Conservation (phyloP, 2,888 invertebrate species). For the Sphaeridia pumilis region DNA sequence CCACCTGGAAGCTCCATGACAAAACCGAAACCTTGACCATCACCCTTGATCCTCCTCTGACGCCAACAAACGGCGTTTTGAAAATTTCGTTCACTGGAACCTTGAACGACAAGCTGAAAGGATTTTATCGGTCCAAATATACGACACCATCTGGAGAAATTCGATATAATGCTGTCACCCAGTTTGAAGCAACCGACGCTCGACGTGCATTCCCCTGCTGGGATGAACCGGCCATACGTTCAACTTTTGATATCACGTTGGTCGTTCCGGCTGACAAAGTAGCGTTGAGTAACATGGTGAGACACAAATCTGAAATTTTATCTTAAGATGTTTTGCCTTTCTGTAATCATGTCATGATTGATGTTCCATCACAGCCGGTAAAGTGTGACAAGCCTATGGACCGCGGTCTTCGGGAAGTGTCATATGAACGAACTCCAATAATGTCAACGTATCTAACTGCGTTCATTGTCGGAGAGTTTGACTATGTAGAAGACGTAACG, state of each 20-base stretch:
- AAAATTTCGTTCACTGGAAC: conserved; percentile 67
- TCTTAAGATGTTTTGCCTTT: background rate
- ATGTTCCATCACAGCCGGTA: conserved; percentile 1
- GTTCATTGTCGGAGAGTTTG: conserved; percentile 26
- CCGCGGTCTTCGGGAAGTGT: background rate
- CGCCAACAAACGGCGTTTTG: conserved; percentile 40
- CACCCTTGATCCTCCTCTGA: conserved; percentile 25
- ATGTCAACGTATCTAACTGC: conserved; percentile 30
- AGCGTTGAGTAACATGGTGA: conserved; percentile 19
- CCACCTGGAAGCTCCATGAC: no score
- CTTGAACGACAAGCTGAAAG: conserved; percentile 86
- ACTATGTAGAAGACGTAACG: conserved; percentile 6
- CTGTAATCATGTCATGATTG: no score
- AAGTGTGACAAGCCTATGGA: background rate
- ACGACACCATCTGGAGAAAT: conserved; percentile 55
- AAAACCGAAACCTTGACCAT: conserved; percentile 23
- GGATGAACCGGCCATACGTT: conserved; percentile 25
- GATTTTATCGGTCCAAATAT: conserved; percentile 88
- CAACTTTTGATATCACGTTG: conserved; percentile 19
- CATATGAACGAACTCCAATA: conserved; percentile 6
- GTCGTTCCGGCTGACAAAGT: conserved; percentile 17
- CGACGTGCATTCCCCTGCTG: conserved; percentile 40
- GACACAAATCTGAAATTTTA: background rate
- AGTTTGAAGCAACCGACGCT: conserved; percentile 84
- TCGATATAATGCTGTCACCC: conserved; percentile 76